phyloP scores from a whole-genome alignment of 2,797 vertebrate species.

The Lepus oiostolus region DNA sequence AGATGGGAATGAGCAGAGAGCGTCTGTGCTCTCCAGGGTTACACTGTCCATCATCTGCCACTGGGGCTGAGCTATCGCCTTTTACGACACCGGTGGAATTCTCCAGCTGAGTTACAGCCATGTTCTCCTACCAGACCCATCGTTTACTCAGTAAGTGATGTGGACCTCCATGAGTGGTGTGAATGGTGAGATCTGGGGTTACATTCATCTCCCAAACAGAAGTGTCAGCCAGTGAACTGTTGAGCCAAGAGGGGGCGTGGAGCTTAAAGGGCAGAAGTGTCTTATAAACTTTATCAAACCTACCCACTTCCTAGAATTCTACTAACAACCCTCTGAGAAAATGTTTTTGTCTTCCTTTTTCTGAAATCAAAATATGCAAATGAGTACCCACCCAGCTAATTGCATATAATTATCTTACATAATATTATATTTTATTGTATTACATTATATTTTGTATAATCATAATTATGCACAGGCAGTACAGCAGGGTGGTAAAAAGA shows the following conservation, averaged over 20 bases:
- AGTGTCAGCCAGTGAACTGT: neutral
- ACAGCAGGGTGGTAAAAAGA: neutral
- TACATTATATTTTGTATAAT: slow-evolving; percentile 52
- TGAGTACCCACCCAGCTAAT: slow-evolving; percentile 71
- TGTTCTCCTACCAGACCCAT: neutral
- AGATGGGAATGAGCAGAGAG: neutral
- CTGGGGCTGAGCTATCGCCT: neutral
- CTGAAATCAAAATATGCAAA: slow-evolving; percentile 72
- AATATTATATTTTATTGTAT: slow-evolving; percentile 62
- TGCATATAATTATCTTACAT: slow-evolving; percentile 71
- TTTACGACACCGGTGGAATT: neutral
- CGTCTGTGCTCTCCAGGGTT: neutral
- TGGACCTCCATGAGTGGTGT: neutral
- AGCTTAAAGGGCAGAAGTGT: neutral
- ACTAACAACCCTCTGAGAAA: slow-evolving; percentile 57
- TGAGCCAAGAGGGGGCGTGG: neutral
- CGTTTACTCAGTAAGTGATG: slow-evolving; percentile 31
- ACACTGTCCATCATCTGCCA: slow-evolving; percentile 13
- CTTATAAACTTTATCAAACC: slow-evolving; percentile 7
- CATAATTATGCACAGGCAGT: neutral
- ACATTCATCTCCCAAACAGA: neutral
- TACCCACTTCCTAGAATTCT: slow-evolving; percentile 51
- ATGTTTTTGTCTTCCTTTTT: neutral
- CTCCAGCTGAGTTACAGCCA: neutral
- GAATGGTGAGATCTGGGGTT: slow-evolving; percentile 12